Evolutionary conservation across 1,140 invertebrate genomes (phyloP), one percentile per base, ranked within the genome.

Genomic region (Brachionus sp.): DNA sequence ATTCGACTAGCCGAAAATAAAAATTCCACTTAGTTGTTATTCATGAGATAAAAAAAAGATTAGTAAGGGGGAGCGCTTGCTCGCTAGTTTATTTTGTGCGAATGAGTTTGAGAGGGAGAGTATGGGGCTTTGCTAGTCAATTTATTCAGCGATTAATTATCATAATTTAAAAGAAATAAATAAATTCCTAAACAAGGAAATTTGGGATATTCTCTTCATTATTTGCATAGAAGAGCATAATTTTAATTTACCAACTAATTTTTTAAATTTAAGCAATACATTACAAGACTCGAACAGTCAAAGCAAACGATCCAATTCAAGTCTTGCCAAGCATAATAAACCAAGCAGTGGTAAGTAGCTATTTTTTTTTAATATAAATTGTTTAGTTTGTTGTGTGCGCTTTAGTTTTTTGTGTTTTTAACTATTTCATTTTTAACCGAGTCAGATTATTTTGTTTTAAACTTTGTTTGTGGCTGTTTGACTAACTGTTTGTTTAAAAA

Each of bases 281-380:
- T 37, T 70, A 16, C 66, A 70, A 70, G 66, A 70, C 33, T 42
- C 66, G 37, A 70, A 39, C 37, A 70, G 19, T 39, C 66, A 70
- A 70, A 57, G 50, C 50, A 70, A 70, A 70, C 29, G 66, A 37
- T 70, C 66, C 33, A 70, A 70, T 19, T 70, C 66, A 37, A 70
- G 66, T 70, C 35, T 70, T 37, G 37, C 66, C 16, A 33, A 66
- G 4, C 33, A 39, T 39, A 39, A 37, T 39, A 70, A 70, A 39
- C 33, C 66, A 39, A 39, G 16, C 33, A 70, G 37, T 70, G 66
- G 66, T 70, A 70, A 70, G 66, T 70, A 37, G n/a, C n/a, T 23
- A 35, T 70, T 70, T 35, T 7, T 1, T 29, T 19, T 64, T 64
- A n/a, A n/a, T n/a, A 5, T 25, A 10, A 5, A 5, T 19, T 57